A percentile compares a stretch with the other conserved stretches of the same genome.
phyloP scores from a whole-genome alignment of 2,888 invertebrate species.

The Diarsia rubi region DNA sequence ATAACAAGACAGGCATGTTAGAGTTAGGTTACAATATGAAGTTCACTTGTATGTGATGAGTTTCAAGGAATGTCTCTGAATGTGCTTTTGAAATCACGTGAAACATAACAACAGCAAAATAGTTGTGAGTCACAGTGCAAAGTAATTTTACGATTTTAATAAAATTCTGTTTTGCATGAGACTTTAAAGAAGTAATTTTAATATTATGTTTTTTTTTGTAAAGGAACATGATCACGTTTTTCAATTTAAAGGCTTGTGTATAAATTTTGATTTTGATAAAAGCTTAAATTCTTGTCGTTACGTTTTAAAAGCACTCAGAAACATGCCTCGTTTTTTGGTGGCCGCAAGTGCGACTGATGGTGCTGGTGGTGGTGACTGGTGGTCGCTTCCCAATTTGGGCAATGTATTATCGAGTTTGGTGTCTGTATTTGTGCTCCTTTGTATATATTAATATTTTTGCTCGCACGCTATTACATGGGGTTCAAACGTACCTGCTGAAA shows the following conservation, averaged over 20 bases:
- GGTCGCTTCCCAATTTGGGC: background rate
- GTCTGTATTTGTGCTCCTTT: background rate
- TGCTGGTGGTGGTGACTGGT: no score
- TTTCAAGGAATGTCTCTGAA: background rate
- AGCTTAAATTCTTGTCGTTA: background rate
- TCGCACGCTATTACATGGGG: background rate
- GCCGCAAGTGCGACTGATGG: background rate
- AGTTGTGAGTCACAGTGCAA: background rate
- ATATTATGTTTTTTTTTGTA: background rate
- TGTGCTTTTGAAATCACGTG: background rate
- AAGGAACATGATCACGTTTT: background rate
- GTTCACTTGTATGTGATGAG: slow-evolving; percentile 2
- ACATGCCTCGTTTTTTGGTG: background rate
- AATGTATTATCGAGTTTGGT: background rate
- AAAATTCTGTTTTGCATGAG: background rate
- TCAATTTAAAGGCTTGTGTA: background rate
- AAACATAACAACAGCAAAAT: background rate
- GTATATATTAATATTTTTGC: background rate
- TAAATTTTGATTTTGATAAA: no score
- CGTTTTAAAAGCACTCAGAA: background rate
- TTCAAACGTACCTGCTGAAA: background rate
- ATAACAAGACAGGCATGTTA: background rate
- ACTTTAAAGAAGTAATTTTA: background rate
- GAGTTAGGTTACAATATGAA: background rate
- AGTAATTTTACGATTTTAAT: background rate